A percentile compares a stretch with the other conserved stretches of the same genome.
Evolutionary conservation across 2,113 vertebrate species (phyloP).

Genomic region (Paramisgurnus dabryanus): DNA sequence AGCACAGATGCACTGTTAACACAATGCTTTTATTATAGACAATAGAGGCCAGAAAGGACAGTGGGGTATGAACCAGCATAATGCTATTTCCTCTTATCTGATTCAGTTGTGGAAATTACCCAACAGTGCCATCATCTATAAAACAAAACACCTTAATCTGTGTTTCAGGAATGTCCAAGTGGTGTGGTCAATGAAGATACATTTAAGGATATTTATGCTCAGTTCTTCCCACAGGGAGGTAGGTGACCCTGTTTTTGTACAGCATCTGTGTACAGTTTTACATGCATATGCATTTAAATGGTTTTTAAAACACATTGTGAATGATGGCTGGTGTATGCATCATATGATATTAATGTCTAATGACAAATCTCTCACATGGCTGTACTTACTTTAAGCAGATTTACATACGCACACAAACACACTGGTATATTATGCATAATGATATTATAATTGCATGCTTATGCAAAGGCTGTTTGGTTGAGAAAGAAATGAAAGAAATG

Average conservation of each 20-base stretch:
- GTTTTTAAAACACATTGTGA: not conserved
- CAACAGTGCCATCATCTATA: slow-evolving; percentile 2
- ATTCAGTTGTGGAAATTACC: not conserved
- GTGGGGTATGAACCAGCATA: not conserved
- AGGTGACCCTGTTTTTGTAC: slow-evolving; percentile 58
- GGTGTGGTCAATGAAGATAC: slow-evolving; percentile 97
- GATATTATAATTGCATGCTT: not conserved
- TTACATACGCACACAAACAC: not conserved
- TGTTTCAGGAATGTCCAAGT: slow-evolving; percentile 89
- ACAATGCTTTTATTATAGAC: slow-evolving; percentile 1
- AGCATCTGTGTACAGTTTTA: not conserved
- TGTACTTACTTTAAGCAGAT: not conserved
- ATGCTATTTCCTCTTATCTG: not conserved
- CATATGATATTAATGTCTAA: not conserved
- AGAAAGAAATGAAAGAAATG: not conserved
- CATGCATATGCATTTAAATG: not conserved
- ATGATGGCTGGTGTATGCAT: not conserved
- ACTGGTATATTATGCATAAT: slow-evolving; percentile 4
- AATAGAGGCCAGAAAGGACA: not conserved
- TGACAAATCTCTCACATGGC: slow-evolving; percentile 3
- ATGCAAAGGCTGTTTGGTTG: not conserved
- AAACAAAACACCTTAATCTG: slow-evolving; percentile 44
- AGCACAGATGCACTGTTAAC: not conserved
- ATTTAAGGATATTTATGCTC: slow-evolving; percentile 96
- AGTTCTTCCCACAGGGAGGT: slow-evolving; percentile 99